Percentiles rank a stretch among this genome's conserved stretches.
These are phyloP conservation scores for Erannis defoliaria DNA, from an alignment of 2,888 invertebrate species.

Conservation along the genomic window DNA sequence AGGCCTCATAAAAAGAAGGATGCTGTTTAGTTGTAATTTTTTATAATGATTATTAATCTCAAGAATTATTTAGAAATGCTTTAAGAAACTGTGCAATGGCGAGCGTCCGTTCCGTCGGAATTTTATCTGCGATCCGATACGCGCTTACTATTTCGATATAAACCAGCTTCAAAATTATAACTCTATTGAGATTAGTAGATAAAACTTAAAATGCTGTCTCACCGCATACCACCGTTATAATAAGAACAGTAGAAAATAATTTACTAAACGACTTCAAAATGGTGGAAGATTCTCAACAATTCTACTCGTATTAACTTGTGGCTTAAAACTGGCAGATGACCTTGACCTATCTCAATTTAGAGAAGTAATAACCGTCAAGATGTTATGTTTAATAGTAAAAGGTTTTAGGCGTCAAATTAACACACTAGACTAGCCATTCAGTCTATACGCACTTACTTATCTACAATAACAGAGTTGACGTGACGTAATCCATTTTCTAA, in stretches of 20 bases:
- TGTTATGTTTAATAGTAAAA: too few relatives aligned
- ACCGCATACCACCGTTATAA: not conserved
- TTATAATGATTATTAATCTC: not conserved
- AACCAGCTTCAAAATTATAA: slow-evolving; percentile 2
- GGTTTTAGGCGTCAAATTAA: too few relatives aligned
- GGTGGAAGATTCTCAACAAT: too few relatives aligned
- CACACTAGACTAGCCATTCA: too few relatives aligned
- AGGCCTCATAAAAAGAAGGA: not conserved
- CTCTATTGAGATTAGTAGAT: slow-evolving; percentile 1
- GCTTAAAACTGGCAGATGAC: too few relatives aligned
- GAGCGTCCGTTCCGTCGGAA: not conserved
- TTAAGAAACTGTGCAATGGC: not conserved
- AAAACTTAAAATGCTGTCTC: not conserved
- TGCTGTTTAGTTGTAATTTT: too few relatives aligned
- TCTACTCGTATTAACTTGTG: too few relatives aligned
- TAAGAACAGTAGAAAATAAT: not conserved
- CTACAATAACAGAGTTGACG: not conserved
- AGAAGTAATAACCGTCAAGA: too few relatives aligned
- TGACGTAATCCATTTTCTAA: too few relatives aligned
- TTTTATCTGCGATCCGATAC: slow-evolving; percentile 5
- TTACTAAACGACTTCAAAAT: too few relatives aligned
- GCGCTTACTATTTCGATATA: not conserved
- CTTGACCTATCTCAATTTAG: too few relatives aligned
- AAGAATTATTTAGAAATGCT: not conserved
- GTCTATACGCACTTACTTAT: too few relatives aligned